Evolutionary conservation across 2,113 vertebrate species (phyloP).

Genomic region (Rhynchomys soricoides): DNA sequence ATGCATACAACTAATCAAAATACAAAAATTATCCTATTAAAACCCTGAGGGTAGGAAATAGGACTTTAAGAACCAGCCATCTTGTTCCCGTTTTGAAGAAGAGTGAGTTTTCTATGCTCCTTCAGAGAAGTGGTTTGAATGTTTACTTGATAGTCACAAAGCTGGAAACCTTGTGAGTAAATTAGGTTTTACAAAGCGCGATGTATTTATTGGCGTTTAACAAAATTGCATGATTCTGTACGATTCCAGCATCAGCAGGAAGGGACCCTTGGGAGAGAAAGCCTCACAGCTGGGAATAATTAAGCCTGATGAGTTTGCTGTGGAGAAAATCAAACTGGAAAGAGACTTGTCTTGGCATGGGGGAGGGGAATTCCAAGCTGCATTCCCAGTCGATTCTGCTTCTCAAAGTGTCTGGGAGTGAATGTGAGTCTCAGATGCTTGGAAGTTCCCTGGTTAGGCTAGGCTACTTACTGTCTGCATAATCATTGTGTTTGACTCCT

Average conservation of each 20-base stretch:
- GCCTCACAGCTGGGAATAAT: slow-evolving; percentile 74
- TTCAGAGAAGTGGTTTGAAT: slow-evolving; percentile 31
- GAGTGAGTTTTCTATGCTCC: slow-evolving; percentile 4
- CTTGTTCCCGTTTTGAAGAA: slow-evolving; percentile 2
- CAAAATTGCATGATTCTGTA: slow-evolving; percentile 60
- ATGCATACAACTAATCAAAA: neutral
- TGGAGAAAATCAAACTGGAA: slow-evolving; percentile 71
- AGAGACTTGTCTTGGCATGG: slow-evolving; percentile 29
- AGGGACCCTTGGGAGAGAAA: slow-evolving; percentile 53
- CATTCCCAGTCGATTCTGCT: neutral
- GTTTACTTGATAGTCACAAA: slow-evolving; percentile 41
- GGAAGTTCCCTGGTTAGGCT: slow-evolving; percentile 49
- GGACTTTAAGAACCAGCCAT: neutral
- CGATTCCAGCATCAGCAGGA: slow-evolving; percentile 57
- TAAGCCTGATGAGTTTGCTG: slow-evolving; percentile 73
- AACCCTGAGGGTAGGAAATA: neutral
- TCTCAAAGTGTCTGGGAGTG: slow-evolving; percentile 50
- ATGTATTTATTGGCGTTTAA: slow-evolving; percentile 65
- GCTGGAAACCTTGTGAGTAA: slow-evolving; percentile 52
- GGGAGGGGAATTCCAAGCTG: slow-evolving; percentile 12
- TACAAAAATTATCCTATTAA: neutral
- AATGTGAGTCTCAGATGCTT: slow-evolving; percentile 53
- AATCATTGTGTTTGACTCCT: neutral
- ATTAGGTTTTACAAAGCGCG: slow-evolving; percentile 54
- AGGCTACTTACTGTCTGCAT: slow-evolving; percentile 4